Evolutionary conservation across 2,113 vertebrate species (phyloP), one percentile per base, ranked within the genome.

Genomic region (Tragelaphus strepsiceros): DNA sequence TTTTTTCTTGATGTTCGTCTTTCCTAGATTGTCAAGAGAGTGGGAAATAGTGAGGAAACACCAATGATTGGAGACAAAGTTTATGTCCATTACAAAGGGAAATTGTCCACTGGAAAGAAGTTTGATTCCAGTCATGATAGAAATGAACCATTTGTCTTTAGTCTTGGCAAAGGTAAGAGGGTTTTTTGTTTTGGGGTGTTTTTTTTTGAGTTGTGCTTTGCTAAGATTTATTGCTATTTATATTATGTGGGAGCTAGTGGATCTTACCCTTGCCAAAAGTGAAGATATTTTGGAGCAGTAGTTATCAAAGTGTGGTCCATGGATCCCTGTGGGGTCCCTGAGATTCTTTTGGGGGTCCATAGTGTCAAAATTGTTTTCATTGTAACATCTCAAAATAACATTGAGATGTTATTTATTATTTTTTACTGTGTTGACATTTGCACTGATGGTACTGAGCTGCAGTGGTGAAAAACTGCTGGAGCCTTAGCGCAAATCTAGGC

Each of bases 1-100:
- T 81, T 89, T 71, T 24, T 9, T 92, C 0, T 11, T 53, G 15
- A 51, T 43, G 6, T 97, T 98, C 0, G 3, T 98, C 35, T 98
- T 87, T 94, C 94, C 86, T 98, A 99, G 99, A 98, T 99, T 98
- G 98, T 99, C 91, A 99, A 99, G 94, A 97, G 98, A 49, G 98
- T 98, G 13, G 99, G 99, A 4, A 97, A 94, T 3, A 98, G 99
- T 92, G 99, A 99, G 21, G 99, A 99, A 62, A 98, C 24, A 22
- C 99, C 99, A 28, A 99, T 99, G 99, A 99, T 99, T 0, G 99
- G 99, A 88, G 99, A 99, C 99, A 99, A 98, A 98, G 99, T 99
- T 95, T 99, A 98, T 1, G 99, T 99, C 94, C 99, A 99, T 98
- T 99, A 99, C 99, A 99, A 99, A 92, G 99, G 99, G 71, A 99